Conservation (phyloP, 2,888 invertebrate species). For the Hydriomena furcata region DNA sequence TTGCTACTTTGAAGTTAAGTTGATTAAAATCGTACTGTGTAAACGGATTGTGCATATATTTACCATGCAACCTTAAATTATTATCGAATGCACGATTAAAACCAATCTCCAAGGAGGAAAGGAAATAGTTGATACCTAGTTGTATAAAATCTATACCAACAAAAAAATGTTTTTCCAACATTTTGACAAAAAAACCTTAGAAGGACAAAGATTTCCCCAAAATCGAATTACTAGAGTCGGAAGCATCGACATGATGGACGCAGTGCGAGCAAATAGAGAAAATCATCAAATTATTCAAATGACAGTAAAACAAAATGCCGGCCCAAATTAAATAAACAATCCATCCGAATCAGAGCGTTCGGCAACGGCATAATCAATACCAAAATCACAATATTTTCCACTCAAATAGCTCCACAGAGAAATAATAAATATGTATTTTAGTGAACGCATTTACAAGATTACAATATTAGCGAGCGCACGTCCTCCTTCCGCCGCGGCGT, state of each 20-base stretch:
- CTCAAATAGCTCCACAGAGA: conserved; percentile 64
- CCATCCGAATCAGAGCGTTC: conserved; percentile 39
- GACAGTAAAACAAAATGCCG: conserved; percentile 27
- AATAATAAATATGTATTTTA: conserved; percentile 75
- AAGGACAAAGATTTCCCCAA: conserved; percentile 3
- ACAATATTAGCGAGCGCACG: conserved; percentile 77
- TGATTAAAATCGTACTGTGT: no score
- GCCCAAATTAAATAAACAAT: conserved; percentile 44
- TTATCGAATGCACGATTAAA: no score
- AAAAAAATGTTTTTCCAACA: conserved; percentile 4
- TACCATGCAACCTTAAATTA: no score
- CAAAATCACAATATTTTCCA: conserved; percentile 72
- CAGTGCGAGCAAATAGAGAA: conserved; percentile 24
- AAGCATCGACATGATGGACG: conserved; percentile 22
- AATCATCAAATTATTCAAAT: conserved; percentile 36
- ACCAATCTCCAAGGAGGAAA: no score
- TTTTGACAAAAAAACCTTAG: conserved; percentile 8
- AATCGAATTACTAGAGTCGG: conserved; percentile 16
- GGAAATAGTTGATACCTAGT: no score
- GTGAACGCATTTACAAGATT: conserved; percentile 80
- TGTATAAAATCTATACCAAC: neutral
- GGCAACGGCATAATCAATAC: conserved; percentile 63
- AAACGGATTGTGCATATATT: no score
- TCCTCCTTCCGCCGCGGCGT: conserved; percentile 67
- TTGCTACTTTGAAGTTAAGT: no score